These are phyloP conservation scores for Clytia hemisphaerica DNA, from an alignment of 30 jellyfish, hydroid and myxozoan species.

Conservation along the genomic window DNA sequence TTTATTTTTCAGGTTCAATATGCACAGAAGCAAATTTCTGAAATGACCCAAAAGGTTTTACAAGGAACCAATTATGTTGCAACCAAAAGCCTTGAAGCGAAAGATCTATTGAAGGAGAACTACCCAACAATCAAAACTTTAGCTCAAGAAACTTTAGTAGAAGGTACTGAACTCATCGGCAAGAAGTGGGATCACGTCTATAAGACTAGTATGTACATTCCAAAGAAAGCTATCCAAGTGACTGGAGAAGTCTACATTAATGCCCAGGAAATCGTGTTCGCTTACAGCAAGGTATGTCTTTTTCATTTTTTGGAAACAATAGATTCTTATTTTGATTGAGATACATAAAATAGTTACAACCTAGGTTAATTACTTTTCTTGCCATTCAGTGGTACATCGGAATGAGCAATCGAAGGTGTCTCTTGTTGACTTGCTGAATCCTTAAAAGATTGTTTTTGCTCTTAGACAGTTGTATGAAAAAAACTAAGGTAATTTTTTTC, in stretches of 20 bases:
- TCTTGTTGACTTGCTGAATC: neutral
- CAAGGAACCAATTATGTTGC: slow-evolving; percentile 92
- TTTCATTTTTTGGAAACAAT: neutral
- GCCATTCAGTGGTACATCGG: too few relatives aligned
- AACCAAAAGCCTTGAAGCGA: slow-evolving; percentile 61
- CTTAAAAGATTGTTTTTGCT: too few relatives aligned
- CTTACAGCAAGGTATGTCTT: slow-evolving; percentile 72
- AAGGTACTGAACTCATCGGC: slow-evolving; percentile 39
- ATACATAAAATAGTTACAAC: neutral
- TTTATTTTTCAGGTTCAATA: slow-evolving; percentile 68
- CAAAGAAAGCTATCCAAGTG: slow-evolving; percentile 69
- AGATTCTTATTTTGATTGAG: neutral
- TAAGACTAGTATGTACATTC: slow-evolving; percentile 85
- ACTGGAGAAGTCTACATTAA: slow-evolving; percentile 91
- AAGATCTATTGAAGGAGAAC: slow-evolving; percentile 21
- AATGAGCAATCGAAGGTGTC: neutral
- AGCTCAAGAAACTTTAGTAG: slow-evolving; percentile 36
- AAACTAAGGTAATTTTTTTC: too few relatives aligned
- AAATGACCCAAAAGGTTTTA: slow-evolving; percentile 65
- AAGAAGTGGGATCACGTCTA: slow-evolving; percentile 67
- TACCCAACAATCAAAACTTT: slow-evolving; percentile 33
- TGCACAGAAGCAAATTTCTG: slow-evolving; percentile 78
- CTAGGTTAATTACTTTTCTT: too few relatives aligned
- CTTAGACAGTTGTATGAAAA: too few relatives aligned
- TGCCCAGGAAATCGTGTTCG: slow-evolving; percentile 83